phyloP scores from a whole-genome alignment of 2,888 invertebrate species.

The Agrotis segetum region DNA sequence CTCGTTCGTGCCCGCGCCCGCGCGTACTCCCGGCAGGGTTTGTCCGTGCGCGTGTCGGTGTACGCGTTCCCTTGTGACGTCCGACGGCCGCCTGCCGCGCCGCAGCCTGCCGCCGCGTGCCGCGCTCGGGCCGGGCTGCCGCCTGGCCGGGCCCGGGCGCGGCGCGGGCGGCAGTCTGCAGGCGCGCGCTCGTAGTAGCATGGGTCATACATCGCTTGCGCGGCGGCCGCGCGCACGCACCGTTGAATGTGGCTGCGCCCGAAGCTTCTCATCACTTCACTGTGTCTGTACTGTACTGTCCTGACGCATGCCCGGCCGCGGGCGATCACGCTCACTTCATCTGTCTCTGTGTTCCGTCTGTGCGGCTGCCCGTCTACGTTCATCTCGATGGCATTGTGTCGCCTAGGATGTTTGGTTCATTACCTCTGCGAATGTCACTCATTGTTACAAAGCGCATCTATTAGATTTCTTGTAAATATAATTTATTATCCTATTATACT shows the following conservation, averaged over 20 bases:
- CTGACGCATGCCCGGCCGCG: slow-evolving; percentile 90
- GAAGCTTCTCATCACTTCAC: slow-evolving; percentile 91
- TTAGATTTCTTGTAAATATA: slow-evolving; percentile 88
- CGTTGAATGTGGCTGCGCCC: slow-evolving; percentile 91
- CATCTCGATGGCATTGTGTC: slow-evolving; percentile 88
- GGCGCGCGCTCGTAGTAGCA: slow-evolving; percentile 86
- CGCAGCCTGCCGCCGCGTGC: slow-evolving; percentile 64
- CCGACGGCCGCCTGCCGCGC: slow-evolving; percentile 84
- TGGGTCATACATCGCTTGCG: slow-evolving; percentile 91
- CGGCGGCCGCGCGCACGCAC: slow-evolving; percentile 90
- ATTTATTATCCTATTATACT: slow-evolving; percentile 75
- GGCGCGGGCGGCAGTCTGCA: slow-evolving; percentile 67
- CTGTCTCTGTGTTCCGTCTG: slow-evolving; percentile 90
- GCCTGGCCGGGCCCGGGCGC: slow-evolving; percentile 51
- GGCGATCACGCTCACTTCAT: slow-evolving; percentile 91
- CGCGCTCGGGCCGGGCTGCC: slow-evolving; percentile 78
- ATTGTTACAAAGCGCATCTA: slow-evolving; percentile 89
- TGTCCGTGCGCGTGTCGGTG: slow-evolving; percentile 84
- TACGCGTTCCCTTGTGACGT: slow-evolving; percentile 89
- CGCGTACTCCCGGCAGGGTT: slow-evolving; percentile 80
- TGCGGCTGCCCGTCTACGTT: slow-evolving; percentile 87
- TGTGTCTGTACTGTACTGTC: slow-evolving; percentile 90
- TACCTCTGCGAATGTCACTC: slow-evolving; percentile 88
- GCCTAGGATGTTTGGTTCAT: slow-evolving; percentile 87
- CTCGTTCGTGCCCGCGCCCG: slow-evolving; percentile 83